Evolutionary conservation across 2,888 invertebrate genomes (phyloP), one percentile per base, ranked within the genome.

Genomic region (Chirona hameri): DNA sequence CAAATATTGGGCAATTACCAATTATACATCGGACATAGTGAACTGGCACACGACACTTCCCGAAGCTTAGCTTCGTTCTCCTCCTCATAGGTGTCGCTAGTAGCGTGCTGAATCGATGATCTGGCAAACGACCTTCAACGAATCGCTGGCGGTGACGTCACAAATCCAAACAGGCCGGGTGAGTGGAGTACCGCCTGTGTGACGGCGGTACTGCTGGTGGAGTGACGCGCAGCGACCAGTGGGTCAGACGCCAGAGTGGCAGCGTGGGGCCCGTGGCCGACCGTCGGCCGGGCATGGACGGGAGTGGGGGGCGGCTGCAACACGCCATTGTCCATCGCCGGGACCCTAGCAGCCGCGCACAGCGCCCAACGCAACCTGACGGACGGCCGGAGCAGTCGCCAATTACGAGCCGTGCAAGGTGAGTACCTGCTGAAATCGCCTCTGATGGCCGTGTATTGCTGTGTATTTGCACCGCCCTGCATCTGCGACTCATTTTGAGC

Each of bases 71-170:
- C 24, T 76, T 76, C 24, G 2, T 21, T 24, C 52, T 39, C 2
- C 9, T 1, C 0, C 12, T 46, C 24, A 76, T 9, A 76, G 76
- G 24, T 76, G 76, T 39, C 76, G 46, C 76, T 46, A 46, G 46
- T 9, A 4, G 72, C 76, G 21, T 76, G 76, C 46, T 76, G 76
- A 76, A 76, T 76, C 76, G 76, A 76, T 76, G 76, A 76, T 76
- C 76, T 76, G 76, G 76, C 76, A 24, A 76, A 76, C 76, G 76
- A 76, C 76, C 76, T 76, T 76, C 76, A 76, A 76, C 76, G 76
- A 76, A 76, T 76, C 76, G 46, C 76, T 46, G 76, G 76, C 46
- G 46, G 46, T 76, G 76, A 76, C 76, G 76, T 76, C 76, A 76
- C 76, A 76, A 76, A 76, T 76, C 76, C 76, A 76, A 76, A 76